Conservation (phyloP, 2,888 invertebrate species). For the Cataglyphis cursor region DNA sequence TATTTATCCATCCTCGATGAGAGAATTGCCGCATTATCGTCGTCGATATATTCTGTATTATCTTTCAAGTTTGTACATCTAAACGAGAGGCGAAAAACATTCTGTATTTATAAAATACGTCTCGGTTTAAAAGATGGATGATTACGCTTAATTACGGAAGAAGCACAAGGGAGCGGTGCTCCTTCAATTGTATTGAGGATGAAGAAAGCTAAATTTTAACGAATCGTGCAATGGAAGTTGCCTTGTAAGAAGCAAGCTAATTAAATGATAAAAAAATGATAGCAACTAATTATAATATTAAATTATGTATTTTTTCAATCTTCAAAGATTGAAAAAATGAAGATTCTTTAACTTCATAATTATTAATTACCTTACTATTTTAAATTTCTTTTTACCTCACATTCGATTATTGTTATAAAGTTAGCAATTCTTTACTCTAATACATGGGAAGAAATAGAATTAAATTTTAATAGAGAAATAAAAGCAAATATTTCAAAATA, state of each 20-base stretch:
- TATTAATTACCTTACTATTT: conserved; percentile 1
- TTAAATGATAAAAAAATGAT: conserved; percentile 3
- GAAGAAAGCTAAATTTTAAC: conserved; percentile 13
- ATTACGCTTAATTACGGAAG: conserved; percentile 16
- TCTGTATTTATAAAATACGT: not conserved
- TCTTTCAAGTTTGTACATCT: conserved; percentile 19
- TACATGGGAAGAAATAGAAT: not conserved
- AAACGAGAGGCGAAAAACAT: not conserved
- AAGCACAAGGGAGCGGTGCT: conserved; percentile 38
- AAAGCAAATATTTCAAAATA: not conserved
- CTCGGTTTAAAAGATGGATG: conserved; percentile 10
- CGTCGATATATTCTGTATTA: conserved; percentile 38
- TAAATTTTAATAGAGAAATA: not conserved
- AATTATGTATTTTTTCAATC: not conserved
- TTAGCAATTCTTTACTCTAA: not conserved
- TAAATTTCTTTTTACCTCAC: not conserved
- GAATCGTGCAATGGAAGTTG: not conserved
- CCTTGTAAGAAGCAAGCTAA: not conserved
- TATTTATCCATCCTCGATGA: conserved; percentile 24
- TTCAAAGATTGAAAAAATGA: not conserved
- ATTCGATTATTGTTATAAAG: not conserved
- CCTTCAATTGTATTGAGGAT: not conserved
- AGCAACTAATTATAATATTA: not conserved
- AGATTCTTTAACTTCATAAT: not conserved
- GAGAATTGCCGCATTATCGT: conserved; percentile 11